Percentiles rank a stretch among this genome's conserved stretches.
Conservation (phyloP, 2,113 vertebrate species). For the Felis chaus region DNA sequence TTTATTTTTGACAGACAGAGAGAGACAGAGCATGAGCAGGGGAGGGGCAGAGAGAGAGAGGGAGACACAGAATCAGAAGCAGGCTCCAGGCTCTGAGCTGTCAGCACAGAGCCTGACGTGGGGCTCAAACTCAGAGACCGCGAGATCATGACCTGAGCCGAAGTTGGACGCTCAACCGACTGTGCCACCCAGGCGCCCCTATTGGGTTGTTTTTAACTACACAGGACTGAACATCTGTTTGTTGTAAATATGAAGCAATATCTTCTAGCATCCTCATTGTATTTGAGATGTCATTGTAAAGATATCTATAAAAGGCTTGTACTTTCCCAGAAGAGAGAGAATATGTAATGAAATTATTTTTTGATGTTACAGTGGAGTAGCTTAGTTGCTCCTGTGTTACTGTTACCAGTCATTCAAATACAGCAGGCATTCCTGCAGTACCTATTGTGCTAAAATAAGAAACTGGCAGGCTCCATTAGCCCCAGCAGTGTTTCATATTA, state of each 20-base stretch:
- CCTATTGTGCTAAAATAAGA: slow-evolving; percentile 59
- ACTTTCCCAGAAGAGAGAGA: neutral
- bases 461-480: slow-evolving; percentile 1
- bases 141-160: neutral
- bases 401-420: slow-evolving; percentile 45
- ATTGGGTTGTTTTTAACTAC: neutral
- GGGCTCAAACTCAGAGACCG: neutral
- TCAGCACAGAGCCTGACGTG: no score
- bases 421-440: neutral
- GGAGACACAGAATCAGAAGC: no score
- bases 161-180: neutral
- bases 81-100: no score
- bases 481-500: slow-evolving; percentile 12
- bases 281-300: slow-evolving; percentile 4
- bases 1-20: neutral
- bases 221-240: neutral
- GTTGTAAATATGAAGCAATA: neutral
- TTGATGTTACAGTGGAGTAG: neutral
- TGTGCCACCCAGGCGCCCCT: neutral
- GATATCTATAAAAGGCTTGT: neutral
- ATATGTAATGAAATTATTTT: neutral
- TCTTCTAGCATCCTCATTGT: neutral
- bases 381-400: neutral
- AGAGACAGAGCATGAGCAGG: no score
- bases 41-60: no score